These are phyloP conservation scores for Rhorus exstirpatorius DNA, from an alignment of 2,888 invertebrate genomes.

Conservation along the genomic window DNA sequence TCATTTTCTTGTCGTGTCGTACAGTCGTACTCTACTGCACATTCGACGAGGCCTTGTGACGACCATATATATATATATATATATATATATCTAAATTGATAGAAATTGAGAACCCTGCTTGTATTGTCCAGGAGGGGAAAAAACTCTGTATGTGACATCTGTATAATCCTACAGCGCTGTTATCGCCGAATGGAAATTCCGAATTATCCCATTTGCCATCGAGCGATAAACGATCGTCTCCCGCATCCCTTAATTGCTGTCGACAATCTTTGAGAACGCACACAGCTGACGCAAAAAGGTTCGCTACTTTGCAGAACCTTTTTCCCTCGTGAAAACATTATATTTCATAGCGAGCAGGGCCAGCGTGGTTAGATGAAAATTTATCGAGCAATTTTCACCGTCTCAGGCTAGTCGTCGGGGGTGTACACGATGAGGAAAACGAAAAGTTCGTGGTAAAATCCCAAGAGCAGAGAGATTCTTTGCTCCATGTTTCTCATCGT, in stretches of 20 bases:
- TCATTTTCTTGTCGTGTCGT: constrained; percentile 48
- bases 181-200: not conserved
- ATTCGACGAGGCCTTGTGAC: constrained; percentile 31
- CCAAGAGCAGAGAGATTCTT: constrained; percentile 31
- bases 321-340: not conserved
- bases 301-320: constrained; percentile 23
- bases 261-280: constrained; percentile 12
- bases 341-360: not conserved
- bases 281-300: constrained; percentile 2
- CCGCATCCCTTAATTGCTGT: constrained; percentile 9
- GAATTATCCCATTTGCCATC: not conserved
- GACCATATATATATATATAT: not conserved
- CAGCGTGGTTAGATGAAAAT: constrained; percentile 56
- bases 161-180: not conserved
- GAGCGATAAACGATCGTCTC: not conserved
- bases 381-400: constrained; percentile 67
- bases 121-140: not conserved
- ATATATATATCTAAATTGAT: not conserved
- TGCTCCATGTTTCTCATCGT: constrained; percentile 23
- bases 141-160: not conserved
- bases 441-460: constrained; percentile 52
- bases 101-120: not conserved
- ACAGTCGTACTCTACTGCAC: constrained; percentile 20
- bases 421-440: constrained; percentile 31
- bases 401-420: constrained; percentile 56